Percentiles rank a stretch among this genome's conserved stretches.
phyloP scores from a whole-genome alignment of 2,888 invertebrate species.

The Pachymerium ferrugineum region DNA sequence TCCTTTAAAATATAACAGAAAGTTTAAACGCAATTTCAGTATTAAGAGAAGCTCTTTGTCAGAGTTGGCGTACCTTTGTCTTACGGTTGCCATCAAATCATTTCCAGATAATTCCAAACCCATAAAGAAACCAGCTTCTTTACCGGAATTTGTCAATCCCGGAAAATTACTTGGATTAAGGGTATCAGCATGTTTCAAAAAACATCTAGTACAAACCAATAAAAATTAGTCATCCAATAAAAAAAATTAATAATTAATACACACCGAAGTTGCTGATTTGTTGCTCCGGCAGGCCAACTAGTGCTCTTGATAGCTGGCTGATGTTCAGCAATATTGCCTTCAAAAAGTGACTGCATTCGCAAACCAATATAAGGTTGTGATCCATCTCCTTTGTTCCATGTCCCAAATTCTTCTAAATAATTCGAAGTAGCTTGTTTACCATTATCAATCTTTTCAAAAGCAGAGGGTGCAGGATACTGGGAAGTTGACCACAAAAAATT shows the following conservation, averaged over 20 bases:
- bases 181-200: neutral
- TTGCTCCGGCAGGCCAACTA: neutral
- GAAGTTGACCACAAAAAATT: neutral
- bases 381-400: neutral
- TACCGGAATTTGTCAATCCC: neutral
- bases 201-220: neutral
- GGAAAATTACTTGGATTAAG: neutral
- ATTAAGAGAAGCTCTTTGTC: neutral
- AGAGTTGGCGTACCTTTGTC: conserved; percentile 19
- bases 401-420: neutral
- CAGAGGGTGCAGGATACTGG: neutral
- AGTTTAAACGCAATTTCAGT: neutral
- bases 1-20: neutral
- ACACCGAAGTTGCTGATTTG: neutral
- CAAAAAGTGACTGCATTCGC: neutral
- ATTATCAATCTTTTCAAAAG: neutral
- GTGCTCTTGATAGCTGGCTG: neutral
- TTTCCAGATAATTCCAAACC: conserved; percentile 27
- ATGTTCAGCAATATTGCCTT: neutral
- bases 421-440: neutral
- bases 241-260: too few species aligned
- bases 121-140: conserved; percentile 20
- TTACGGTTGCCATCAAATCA: conserved; percentile 24
- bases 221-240: neutral
- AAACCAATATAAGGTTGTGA: neutral